Base-by-base conservation (phyloP, 2,888 invertebrate genomes). In the Proisotoma minuta region DNA sequence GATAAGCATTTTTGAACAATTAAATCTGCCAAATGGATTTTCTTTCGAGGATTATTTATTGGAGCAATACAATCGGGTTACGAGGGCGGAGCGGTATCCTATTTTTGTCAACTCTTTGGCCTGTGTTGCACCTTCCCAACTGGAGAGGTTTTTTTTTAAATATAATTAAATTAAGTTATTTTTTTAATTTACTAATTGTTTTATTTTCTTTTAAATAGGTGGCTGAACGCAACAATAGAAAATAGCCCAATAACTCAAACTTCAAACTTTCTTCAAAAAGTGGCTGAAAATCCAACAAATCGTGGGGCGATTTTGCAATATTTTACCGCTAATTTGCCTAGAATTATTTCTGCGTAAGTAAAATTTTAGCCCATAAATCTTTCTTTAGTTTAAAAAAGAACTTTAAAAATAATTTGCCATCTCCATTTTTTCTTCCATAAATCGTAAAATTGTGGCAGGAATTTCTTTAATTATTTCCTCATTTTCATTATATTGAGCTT, bases 71-170 rank as follows among this genome's bases (percentile, higher is more conserved):
- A 15, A 26, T 12, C 5, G 10, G 5, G 29, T 29, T 20, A 28
- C 27, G n/a, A 5, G 29, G 20, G 29, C n/a, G 4, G 52, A 52
- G n/a, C 27, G 52, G n/a, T 28, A n/a, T 5, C 3, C 29, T 5
- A 12, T 52, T 5, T 27, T 53, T 3, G 26, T 60, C 28, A 60
- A 60, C 47, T 5, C 53, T 20, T 47, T 60, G 47, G 53, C 29
- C 12, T 60, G 59, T 22, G 52, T 40, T 2, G 40, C 53, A 18
- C 18, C 20, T 2, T 39, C 5, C 3, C 3, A 20, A 18, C 40
- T 39, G n/a, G 34, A 34, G 15, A 34, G 8, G 34, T 34, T 10
- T n/a, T n/a, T n/a, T n/a, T n/a, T 23, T 57, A 48, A 49, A 2
- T 28, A 8, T n/a, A 47, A 8, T 20, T 18, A 47, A n/a, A n/a